Evolutionary conservation across 2,888 invertebrate species (phyloP).

Genomic region (Strigamia transsilvanica): DNA sequence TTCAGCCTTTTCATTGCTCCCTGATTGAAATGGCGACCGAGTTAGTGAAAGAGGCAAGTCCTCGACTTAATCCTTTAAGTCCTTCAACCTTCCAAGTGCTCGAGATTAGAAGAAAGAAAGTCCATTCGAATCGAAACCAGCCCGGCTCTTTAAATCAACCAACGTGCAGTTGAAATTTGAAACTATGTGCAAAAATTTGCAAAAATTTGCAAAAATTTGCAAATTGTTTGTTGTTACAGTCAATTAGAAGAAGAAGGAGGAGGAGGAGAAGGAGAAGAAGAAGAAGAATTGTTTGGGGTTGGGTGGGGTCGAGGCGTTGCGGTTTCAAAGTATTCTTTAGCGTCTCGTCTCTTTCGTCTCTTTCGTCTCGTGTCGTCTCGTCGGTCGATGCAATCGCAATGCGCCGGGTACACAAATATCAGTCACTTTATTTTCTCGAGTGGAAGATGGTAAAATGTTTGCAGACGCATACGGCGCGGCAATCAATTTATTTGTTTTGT

Average conservation of each 20-base stretch:
- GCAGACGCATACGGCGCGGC: neutral
- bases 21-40: conserved; percentile 41
- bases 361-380: neutral
- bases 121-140: neutral
- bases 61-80: conserved; percentile 37
- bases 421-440: neutral
- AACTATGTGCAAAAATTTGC: too few relatives aligned
- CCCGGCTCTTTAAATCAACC: neutral
- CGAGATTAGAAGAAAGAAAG: neutral
- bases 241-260: too few relatives aligned
- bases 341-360: neutral
- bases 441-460: conserved; percentile 8
- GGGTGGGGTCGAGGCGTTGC: too few relatives aligned
- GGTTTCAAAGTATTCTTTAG: too few relatives aligned
- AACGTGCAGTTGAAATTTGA: too few relatives aligned
- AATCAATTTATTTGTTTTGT: conserved; percentile 27
- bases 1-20: conserved; percentile 37
- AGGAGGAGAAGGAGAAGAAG: too few relatives aligned
- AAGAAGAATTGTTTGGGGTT: too few relatives aligned
- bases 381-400: neutral
- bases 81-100: neutral
- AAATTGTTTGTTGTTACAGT: too few relatives aligned
- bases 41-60: conserved; percentile 20
- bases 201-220: too few relatives aligned
- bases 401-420: neutral